phyloP scores from a whole-genome alignment of 92 coral and sea anemone genomes.

The Zoanthus solanderi region DNA sequence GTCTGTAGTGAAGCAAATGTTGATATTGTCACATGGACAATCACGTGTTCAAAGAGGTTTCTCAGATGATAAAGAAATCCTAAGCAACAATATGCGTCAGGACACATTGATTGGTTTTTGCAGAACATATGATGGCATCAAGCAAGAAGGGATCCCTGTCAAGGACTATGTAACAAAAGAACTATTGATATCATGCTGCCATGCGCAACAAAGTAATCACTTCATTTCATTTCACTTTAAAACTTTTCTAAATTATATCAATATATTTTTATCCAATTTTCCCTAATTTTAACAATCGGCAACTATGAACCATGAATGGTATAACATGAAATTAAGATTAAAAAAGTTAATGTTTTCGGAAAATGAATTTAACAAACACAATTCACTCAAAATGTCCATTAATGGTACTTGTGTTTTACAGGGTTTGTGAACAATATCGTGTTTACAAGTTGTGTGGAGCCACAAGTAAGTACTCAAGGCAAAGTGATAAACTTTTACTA shows the following conservation, averaged over 20 bases:
- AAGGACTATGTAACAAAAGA: slow-evolving; percentile 60
- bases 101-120: slow-evolving; percentile 56
- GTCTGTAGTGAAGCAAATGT: slow-evolving; percentile 33
- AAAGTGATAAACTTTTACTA: not conserved
- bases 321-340: not conserved
- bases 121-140: slow-evolving; percentile 51
- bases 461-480: slow-evolving; percentile 60
- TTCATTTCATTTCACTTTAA: too few species aligned
- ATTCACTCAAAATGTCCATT: too few species aligned
- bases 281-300: too few species aligned
- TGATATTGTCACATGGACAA: slow-evolving; percentile 54
- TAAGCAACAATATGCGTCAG: slow-evolving; percentile 57
- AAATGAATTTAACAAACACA: not conserved
- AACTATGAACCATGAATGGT: too few species aligned
- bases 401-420: slow-evolving; percentile 17
- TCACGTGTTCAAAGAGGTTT: slow-evolving; percentile 59
- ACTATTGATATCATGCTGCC: not conserved
- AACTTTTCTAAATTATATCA: too few species aligned
- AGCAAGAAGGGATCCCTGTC: slow-evolving; percentile 51
- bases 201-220: too few species aligned
- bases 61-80: slow-evolving; percentile 58
- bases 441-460: slow-evolving; percentile 85
- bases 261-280: too few species aligned
- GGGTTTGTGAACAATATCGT: slow-evolving; percentile 87
- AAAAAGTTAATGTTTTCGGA: not conserved